Conservation (phyloP, 2,888 invertebrate species). For the Eristalis intricaria region DNA sequence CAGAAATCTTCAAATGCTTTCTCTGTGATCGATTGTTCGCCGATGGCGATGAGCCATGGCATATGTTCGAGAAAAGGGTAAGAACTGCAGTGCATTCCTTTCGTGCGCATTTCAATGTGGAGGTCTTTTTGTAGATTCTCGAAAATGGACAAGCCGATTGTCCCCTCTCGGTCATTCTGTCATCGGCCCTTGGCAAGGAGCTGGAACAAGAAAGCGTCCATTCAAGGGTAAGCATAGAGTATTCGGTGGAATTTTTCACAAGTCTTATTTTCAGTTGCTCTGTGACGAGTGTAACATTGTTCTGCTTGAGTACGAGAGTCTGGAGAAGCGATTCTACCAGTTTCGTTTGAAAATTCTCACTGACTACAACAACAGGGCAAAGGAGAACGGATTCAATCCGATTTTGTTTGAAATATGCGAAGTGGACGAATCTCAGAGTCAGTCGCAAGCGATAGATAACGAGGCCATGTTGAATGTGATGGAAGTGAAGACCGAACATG, state of each 20-base stretch:
- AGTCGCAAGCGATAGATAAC: neutral
- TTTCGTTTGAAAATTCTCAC: constrained; percentile 83
- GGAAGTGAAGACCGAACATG: constrained; percentile 14
- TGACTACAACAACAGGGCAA: constrained; percentile 82
- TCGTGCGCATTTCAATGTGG: neutral
- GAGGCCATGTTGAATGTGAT: neutral
- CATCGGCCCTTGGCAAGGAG: constrained; percentile 73
- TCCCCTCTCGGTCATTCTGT: constrained; percentile 64
- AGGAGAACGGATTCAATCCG: constrained; percentile 75
- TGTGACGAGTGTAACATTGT: constrained; percentile 87
- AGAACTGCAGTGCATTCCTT: neutral
- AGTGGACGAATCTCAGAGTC: constrained; percentile 19
- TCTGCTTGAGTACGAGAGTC: constrained; percentile 85
- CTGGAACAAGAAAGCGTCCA: constrained; percentile 83
- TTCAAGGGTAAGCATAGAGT: constrained; percentile 78
- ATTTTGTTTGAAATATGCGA: constrained; percentile 58
- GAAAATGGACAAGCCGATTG: constrained; percentile 58
- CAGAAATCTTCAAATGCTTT: constrained; percentile 65
- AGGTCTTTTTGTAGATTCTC: constrained; percentile 14
- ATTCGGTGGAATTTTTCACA: neutral
- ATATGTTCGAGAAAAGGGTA: constrained; percentile 72
- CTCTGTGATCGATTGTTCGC: constrained; percentile 66
- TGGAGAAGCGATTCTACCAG: constrained; percentile 83
- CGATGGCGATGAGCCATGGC: constrained; percentile 66
- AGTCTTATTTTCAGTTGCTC: constrained; percentile 75